These are phyloP conservation scores for Paracentrotus lividus DNA, from an alignment of 53 echinoderm and acorn worm genomes.

Conservation along the genomic window DNA sequence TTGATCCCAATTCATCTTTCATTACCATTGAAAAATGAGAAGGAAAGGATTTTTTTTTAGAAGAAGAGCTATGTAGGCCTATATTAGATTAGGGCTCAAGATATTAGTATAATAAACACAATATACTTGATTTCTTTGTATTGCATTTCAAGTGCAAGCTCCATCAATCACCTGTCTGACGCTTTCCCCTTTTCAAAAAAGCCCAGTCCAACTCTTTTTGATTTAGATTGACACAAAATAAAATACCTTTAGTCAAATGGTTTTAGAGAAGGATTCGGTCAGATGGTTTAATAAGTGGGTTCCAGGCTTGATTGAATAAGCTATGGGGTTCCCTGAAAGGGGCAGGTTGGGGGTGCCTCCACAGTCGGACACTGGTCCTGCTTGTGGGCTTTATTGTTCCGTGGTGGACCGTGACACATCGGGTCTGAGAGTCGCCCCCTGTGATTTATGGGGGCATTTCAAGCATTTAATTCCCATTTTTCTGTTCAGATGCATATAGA, in stretches of 20 bases:
- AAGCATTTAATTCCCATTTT: neutral
- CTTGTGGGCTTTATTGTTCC: neutral
- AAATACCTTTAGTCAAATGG: neutral
- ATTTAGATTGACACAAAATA: slow-evolving; percentile 5
- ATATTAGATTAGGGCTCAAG: neutral
- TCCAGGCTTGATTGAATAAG: slow-evolving; percentile 15
- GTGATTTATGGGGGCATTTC: neutral
- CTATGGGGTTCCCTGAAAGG: neutral
- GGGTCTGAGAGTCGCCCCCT: neutral
- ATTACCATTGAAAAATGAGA: too few species aligned
- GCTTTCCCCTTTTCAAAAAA: neutral
- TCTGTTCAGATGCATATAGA: neutral
- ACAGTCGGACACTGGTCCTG: neutral
- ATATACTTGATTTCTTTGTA: neutral
- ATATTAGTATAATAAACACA: neutral
- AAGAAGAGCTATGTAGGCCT: too few species aligned
- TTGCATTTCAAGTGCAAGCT: neutral
- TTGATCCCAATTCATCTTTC: too few species aligned
- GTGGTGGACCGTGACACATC: neutral
- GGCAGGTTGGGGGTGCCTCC: neutral
- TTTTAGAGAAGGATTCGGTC: neutral
- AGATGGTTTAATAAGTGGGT: neutral
- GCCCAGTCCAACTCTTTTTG: neutral
- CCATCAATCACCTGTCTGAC: neutral
- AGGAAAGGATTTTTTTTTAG: too few species aligned